Percentiles rank a stretch among this genome's conserved stretches.
Evolutionary conservation across 2,113 vertebrate genomes (phyloP).

Genomic region (Mionectes macconnelli): DNA sequence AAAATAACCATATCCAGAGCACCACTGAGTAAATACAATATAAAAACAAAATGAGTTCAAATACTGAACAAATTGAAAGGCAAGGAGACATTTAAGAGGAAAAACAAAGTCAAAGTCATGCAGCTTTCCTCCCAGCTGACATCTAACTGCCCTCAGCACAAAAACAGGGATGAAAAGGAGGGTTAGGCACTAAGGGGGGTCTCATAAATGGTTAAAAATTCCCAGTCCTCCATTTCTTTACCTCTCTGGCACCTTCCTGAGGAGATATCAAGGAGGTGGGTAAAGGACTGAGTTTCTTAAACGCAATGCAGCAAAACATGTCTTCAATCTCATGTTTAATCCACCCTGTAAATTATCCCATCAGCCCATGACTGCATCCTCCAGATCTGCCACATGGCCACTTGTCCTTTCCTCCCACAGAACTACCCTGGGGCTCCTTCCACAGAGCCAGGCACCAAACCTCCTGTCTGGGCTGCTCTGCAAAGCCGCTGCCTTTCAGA

Average conservation of each 20-base stretch:
- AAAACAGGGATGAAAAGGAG: neutral
- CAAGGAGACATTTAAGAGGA: neutral
- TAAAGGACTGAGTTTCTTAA: neutral
- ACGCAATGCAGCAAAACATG: fast-evolving
- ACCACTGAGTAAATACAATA: conserved; percentile 1
- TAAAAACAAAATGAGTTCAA: conserved; percentile 1
- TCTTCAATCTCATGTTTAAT: neutral
- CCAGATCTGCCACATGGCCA: neutral
- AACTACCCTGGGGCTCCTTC: neutral
- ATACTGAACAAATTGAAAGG: conserved; percentile 27
- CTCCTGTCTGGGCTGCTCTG: neutral
- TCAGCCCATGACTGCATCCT: neutral
- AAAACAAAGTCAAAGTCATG: conserved; percentile 7
- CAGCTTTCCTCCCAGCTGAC: neutral
- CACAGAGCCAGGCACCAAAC: neutral
- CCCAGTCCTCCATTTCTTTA: neutral
- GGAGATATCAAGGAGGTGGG: neutral
- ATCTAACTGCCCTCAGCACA: neutral
- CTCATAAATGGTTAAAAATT: neutral
- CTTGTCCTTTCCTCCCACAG: neutral
- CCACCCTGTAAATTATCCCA: neutral
- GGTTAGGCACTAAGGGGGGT: neutral
- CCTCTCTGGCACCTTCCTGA: neutral
- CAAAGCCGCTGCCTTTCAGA: neutral
- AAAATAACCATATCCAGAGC: conserved; percentile 8